Evolutionary conservation across 2,113 vertebrate species (phyloP).

Genomic region (Limnothrissa miodon): DNA sequence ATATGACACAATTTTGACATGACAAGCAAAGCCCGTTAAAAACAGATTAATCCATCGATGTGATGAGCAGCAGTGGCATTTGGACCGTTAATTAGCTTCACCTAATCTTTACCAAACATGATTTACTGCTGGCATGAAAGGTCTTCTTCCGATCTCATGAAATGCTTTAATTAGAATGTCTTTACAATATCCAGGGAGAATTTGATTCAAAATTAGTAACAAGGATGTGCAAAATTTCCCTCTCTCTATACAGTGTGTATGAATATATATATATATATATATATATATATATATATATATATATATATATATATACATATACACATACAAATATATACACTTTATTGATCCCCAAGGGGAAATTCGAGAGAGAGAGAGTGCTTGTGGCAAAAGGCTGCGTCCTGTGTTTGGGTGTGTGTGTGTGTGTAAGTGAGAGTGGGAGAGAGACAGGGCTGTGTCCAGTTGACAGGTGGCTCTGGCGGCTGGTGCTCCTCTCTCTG

Average conservation of each 20-base stretch:
- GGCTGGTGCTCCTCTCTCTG: not conserved
- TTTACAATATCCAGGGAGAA: not conserved
- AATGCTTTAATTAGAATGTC: not conserved
- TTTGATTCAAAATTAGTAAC: not conserved
- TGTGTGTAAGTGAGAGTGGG: not conserved
- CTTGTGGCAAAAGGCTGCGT: not conserved
- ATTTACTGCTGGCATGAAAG: not conserved
- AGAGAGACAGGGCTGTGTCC: not conserved
- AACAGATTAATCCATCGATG: not conserved
- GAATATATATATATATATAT: not conserved
- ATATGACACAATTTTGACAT: not conserved
- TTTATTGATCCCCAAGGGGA: no score
- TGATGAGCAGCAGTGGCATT: not conserved
- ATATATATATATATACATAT: not conserved
- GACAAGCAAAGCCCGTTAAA: not conserved
- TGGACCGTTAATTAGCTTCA: conserved; percentile 5
- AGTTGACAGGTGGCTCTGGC: not conserved
- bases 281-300: not conserved
- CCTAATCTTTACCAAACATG: conserved; percentile 6
- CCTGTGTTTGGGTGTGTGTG: no score
- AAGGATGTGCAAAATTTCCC: not conserved
- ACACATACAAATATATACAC: not conserved
- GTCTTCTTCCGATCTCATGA: not conserved
- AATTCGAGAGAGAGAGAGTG: no score
- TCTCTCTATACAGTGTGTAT: no score